Base-by-base conservation (phyloP, 2,113 vertebrate genomes). In the Grus americana region DNA sequence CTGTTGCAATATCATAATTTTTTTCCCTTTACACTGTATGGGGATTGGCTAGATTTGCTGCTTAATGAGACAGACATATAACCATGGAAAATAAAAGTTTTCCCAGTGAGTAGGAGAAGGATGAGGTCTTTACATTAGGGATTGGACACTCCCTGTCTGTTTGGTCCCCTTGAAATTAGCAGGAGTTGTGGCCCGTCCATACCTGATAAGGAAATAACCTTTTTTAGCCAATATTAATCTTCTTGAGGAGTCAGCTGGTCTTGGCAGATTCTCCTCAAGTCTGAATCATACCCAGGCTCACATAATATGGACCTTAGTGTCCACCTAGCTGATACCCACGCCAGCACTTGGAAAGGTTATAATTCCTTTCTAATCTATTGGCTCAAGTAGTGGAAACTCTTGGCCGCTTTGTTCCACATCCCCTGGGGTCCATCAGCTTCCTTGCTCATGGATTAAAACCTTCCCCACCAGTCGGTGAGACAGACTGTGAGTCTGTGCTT, bases 391-490 rank as follows among this genome's bases (percentile, higher is more conserved):
- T 15, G 8, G 13, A 66, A 86, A 19, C 2, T 65, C 50, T 65
- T 47, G 9, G 7, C 72, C 16, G 80, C 58, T 92, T 72, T 74
- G n/a, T 9, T 83, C 24, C 46, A 15, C 22, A 49, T 13, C 12
- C 11, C 15, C 40, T 80, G 63, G 18, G 21, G 6, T 73, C 54
- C 34, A 61, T 17, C 52, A 47, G 2, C 46, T 82, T 90, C 54
- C 49, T 57, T 47, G 30, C 10, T 83, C 30, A 15, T 26, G 24
- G 27, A 12, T 44, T 76, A 83, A 54, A 49, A 54, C 18, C 36
- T 68, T 32, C 6, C 8, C 14, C 12, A 10, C 3, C 1, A 22
- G 3, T 1, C 3, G 10, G 20, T 38, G 66, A n/a, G 68, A 26
- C 1, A 40, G 4, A 38, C 36, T 58, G 29, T 4, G 70, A 27